phyloP scores from a whole-genome alignment of 2,113 vertebrate genomes.

The Myotis davidii region DNA sequence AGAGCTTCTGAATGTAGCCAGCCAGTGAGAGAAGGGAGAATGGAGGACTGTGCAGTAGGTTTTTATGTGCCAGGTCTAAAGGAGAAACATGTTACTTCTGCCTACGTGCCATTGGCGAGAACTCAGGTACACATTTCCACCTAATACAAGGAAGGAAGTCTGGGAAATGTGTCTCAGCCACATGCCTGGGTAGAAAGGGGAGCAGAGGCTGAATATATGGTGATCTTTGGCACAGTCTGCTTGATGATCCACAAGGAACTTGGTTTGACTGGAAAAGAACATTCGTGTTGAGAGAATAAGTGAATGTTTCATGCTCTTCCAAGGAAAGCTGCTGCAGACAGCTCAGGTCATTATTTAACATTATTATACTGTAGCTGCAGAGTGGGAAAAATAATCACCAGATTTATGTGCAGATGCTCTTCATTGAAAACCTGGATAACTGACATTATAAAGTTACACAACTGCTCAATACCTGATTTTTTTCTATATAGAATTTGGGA shows the following conservation, averaged over 20 bases:
- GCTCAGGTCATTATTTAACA: constrained; percentile 35
- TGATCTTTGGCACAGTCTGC: background rate
- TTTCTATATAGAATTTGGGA: background rate
- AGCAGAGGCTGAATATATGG: background rate
- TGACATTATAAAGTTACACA: background rate
- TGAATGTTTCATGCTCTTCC: constrained; percentile 16
- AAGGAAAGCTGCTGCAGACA: constrained; percentile 20
- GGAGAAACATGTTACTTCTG: background rate
- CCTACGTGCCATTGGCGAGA: background rate
- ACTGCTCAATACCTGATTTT: background rate
- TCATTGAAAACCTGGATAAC: constrained; percentile 7
- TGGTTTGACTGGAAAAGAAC: constrained; percentile 2
- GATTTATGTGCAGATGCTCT: constrained; percentile 36
- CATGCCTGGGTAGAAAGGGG: background rate
- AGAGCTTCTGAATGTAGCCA: background rate
- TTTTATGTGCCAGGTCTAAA: background rate
- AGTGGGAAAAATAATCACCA: background rate
- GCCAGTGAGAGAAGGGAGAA: background rate
- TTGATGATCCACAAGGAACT: constrained; percentile 15
- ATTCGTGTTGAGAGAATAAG: constrained; percentile 33
- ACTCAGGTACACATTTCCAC: background rate
- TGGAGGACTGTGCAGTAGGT: background rate
- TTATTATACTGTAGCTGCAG: background rate
- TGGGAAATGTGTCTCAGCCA: background rate
- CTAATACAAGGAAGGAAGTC: background rate